Conservation (phyloP, 2,888 invertebrate genomes). For the Caenorhabditis angaria region DNA sequence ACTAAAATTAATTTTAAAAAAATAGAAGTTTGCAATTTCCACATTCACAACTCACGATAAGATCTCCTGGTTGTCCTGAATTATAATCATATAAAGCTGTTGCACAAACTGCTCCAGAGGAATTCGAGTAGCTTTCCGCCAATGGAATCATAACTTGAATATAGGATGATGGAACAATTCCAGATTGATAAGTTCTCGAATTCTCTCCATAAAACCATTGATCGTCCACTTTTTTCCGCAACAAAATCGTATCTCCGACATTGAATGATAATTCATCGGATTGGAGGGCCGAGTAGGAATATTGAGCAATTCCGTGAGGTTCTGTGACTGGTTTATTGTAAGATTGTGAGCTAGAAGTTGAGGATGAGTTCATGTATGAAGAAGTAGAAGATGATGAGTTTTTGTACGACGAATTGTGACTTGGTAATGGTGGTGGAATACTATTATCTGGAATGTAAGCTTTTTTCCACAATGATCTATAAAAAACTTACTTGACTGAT, state of each 20-base stretch:
- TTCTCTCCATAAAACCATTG: constrained; percentile 67
- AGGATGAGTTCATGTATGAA: background rate
- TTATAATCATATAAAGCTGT: constrained; percentile 66
- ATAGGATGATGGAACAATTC: constrained; percentile 64
- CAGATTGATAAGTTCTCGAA: constrained; percentile 43
- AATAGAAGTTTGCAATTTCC: too few relatives aligned
- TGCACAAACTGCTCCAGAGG: constrained; percentile 21
- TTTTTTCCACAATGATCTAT: background rate
- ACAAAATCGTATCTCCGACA: constrained; percentile 58
- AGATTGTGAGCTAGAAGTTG: background rate
- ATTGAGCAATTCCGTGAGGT: constrained; percentile 53
- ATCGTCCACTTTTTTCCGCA: constrained; percentile 65
- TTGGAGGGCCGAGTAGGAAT: constrained; percentile 58
- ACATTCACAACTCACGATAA: constrained; percentile 29
- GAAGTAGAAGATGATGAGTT: constrained; percentile 5
- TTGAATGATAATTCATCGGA: constrained; percentile 60
- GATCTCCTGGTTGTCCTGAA: constrained; percentile 59
- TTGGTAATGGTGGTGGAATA: constrained; percentile 10
- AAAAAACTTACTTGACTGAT: constrained; percentile 1
- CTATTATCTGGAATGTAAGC: background rate
- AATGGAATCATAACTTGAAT: constrained; percentile 63
- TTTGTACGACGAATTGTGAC: constrained; percentile 11
- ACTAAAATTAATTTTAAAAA: too few relatives aligned
- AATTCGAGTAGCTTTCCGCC: constrained; percentile 13
- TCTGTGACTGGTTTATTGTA: constrained; percentile 11